These are phyloP conservation scores for Macrobrachium rosenbergii DNA, from an alignment of 1,140 invertebrate genomes.

Conservation along the genomic window DNA sequence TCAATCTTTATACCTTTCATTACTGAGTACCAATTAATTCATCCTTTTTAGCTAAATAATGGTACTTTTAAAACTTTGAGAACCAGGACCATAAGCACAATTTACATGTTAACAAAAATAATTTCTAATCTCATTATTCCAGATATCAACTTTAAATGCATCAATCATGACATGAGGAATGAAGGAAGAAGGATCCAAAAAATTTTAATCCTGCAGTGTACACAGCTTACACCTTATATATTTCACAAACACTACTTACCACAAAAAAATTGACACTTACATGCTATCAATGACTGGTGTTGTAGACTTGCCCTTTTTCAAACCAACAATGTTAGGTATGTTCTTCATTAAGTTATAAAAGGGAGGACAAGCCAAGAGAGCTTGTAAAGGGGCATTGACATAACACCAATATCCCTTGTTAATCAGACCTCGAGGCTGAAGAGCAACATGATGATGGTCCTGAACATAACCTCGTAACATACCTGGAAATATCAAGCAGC, in stretches of 20 bases:
- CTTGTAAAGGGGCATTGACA: slow-evolving; percentile 92
- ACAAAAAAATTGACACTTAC: slow-evolving; percentile 75
- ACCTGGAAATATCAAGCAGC: slow-evolving; percentile 25
- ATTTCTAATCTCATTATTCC: too few relatives aligned
- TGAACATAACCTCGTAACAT: slow-evolving; percentile 55
- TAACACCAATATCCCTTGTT: slow-evolving; percentile 97
- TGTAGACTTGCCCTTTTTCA: slow-evolving; percentile 76
- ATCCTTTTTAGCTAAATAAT: too few relatives aligned
- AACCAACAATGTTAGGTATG: slow-evolving; percentile 73
- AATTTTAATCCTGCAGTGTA: too few relatives aligned
- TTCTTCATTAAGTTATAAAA: slow-evolving; percentile 91
- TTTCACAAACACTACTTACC: slow-evolving; percentile 42
- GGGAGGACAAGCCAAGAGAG: slow-evolving; percentile 90
- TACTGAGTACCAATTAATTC: too few relatives aligned
- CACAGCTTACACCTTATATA: neutral
- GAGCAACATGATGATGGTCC: slow-evolving; percentile 53
- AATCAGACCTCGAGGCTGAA: slow-evolving; percentile 85
- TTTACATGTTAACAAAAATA: too few relatives aligned
- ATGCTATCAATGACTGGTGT: slow-evolving; percentile 93
- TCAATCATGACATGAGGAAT: too few relatives aligned
- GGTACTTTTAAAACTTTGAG: too few relatives aligned
- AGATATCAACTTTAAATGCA: too few relatives aligned
- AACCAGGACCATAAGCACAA: too few relatives aligned
- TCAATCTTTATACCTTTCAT: too few relatives aligned
- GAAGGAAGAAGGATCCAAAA: too few relatives aligned